A percentile compares a stretch with the other conserved stretches of the same genome.
Conservation (phyloP, 1,140 invertebrate genomes). For the Cydia strobilella region DNA sequence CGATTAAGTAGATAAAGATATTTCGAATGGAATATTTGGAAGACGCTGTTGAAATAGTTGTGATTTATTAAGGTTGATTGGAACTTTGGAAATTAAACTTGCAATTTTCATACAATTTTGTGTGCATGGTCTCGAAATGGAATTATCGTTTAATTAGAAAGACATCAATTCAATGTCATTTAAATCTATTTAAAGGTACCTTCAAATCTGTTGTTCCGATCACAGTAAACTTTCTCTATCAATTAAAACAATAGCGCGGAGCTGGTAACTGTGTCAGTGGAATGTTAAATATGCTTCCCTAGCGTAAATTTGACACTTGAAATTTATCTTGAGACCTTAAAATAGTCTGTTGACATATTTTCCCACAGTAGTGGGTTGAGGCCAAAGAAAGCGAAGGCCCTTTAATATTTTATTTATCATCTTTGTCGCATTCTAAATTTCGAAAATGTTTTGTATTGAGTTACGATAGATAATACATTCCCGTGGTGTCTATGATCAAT, state of each 20-base stretch:
- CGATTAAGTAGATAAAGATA: neutral
- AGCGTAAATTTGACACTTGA: slow-evolving; percentile 38
- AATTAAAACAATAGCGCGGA: slow-evolving; percentile 27
- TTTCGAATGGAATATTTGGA: neutral
- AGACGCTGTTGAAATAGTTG: slow-evolving; percentile 2
- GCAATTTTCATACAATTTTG: slow-evolving; percentile 1
- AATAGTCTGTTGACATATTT: slow-evolving; percentile 41
- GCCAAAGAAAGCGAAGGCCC: slow-evolving; percentile 50
- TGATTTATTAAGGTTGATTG: neutral
- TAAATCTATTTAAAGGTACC: slow-evolving; percentile 29
- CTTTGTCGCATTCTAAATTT: slow-evolving; percentile 47
- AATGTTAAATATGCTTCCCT: slow-evolving; percentile 33
- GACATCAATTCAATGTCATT: neutral
- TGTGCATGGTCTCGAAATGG: neutral
- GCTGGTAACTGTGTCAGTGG: slow-evolving; percentile 24
- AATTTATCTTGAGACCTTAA: slow-evolving; percentile 40
- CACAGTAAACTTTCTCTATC: slow-evolving; percentile 26
- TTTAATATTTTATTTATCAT: slow-evolving; percentile 42
- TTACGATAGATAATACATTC: slow-evolving; percentile 46
- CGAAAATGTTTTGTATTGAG: slow-evolving; percentile 52
- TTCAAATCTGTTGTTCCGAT: slow-evolving; percentile 46
- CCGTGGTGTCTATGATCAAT: slow-evolving; percentile 40
- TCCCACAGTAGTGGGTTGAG: slow-evolving; percentile 34
- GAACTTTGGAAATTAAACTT: neutral
- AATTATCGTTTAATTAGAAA: neutral